Conservation (phyloP, 2,113 vertebrate species). For the Silurus glanis region DNA sequence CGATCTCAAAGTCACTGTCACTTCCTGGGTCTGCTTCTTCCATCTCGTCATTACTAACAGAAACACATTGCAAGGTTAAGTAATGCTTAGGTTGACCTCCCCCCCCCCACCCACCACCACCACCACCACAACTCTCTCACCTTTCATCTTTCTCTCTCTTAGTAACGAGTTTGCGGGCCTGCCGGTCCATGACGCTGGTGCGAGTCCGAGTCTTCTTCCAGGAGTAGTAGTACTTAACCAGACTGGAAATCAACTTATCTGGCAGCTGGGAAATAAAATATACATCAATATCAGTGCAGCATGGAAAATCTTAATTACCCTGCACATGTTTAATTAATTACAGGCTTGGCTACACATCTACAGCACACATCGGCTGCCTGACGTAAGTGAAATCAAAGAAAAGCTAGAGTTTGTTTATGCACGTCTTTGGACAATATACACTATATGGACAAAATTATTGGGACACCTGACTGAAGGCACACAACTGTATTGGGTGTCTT, state of each 20-base stretch:
- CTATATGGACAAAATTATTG: background rate
- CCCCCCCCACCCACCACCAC: too few species aligned
- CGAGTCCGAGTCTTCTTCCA: conserved; percentile 91
- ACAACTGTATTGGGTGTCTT: too few species aligned
- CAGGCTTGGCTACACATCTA: background rate
- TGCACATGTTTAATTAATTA: background rate
- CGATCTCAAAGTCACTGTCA: conserved; percentile 83
- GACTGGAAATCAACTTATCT: conserved; percentile 86
- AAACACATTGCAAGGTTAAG: background rate
- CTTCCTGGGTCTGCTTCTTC: conserved; percentile 80
- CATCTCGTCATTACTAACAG: conserved; percentile 77
- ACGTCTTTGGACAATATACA: background rate
- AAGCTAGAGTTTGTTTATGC: background rate
- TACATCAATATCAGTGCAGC: conserved; percentile 3
- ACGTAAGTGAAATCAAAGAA: background rate
- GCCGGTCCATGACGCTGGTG: conserved; percentile 90
- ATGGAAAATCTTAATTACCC: background rate
- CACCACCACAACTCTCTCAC: conserved; percentile 56
- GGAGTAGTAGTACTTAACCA: conserved; percentile 92
- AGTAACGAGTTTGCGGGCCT: conserved; percentile 82
- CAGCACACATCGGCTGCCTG: background rate
- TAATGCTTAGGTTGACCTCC: background rate
- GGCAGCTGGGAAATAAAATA: conserved; percentile 74
- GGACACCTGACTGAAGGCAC: too few species aligned
- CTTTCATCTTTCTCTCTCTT: conserved; percentile 87